Evolutionary conservation across 2,113 vertebrate genomes (phyloP).

Genomic region (Peucedramus taeniatus): DNA sequence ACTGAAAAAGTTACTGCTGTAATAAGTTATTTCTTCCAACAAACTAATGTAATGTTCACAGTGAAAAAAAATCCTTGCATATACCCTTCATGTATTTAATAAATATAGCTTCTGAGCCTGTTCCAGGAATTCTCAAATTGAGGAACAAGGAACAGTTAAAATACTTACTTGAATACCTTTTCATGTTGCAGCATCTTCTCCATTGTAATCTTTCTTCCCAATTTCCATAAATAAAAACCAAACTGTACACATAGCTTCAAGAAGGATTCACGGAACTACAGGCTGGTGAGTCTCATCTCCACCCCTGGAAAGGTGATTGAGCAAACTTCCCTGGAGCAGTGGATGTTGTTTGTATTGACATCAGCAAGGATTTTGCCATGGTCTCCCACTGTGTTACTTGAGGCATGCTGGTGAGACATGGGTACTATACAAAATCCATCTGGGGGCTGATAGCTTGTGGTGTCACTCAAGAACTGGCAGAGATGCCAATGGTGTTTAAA

Average conservation of each 20-base stretch:
- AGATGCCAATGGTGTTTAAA: not conserved
- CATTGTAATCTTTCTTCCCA: not conserved
- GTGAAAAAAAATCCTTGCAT: fast-evolving
- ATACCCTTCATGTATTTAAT: not conserved
- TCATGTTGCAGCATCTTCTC: not conserved
- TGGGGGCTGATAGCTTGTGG: not conserved
- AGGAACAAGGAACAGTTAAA: not conserved
- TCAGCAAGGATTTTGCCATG: not conserved
- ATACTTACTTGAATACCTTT: not conserved
- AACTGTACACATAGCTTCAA: not conserved
- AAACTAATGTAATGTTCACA: not conserved
- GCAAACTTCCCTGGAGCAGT: not conserved
- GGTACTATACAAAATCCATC: fast-evolving
- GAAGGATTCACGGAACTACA: not conserved
- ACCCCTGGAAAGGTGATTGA: not conserved
- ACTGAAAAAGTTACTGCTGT: not conserved
- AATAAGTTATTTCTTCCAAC: not conserved
- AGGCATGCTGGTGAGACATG: not conserved
- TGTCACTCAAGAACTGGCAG: not conserved
- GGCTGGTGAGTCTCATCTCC: not conserved
- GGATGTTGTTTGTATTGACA: not conserved
- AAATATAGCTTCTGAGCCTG: not conserved
- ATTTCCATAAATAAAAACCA: not conserved
- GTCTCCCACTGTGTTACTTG: not conserved
- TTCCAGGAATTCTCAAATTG: not conserved